phyloP scores from a whole-genome alignment of 1,140 invertebrate species.

The Drosophila rufa region DNA sequence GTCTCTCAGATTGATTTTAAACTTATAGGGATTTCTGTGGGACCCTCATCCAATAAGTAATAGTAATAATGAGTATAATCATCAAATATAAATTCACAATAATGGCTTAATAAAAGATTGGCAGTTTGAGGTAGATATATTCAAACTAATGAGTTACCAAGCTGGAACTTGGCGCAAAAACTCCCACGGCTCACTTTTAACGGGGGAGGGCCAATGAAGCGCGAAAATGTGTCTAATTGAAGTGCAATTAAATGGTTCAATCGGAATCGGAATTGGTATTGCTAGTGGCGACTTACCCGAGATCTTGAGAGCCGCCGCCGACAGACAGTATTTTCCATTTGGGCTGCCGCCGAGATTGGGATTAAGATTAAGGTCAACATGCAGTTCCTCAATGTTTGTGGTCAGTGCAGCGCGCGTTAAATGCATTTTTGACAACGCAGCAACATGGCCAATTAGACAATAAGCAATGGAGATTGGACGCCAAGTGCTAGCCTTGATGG shows the following conservation, averaged over 20 bases:
- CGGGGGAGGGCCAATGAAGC: conserved; percentile 59
- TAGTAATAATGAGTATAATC: too few relatives aligned
- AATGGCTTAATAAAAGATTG: too few relatives aligned
- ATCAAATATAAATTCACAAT: too few relatives aligned
- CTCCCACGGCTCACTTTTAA: conserved; percentile 40
- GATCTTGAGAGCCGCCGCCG: conserved; percentile 19
- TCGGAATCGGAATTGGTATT: conserved; percentile 35
- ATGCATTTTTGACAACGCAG: conserved; percentile 44
- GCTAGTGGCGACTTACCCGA: not conserved
- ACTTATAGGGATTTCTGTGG: too few relatives aligned
- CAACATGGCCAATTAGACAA: conserved; percentile 64
- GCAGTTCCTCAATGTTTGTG: conserved; percentile 70
- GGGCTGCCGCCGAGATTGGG: conserved; percentile 30
- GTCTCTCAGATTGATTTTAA: too few relatives aligned
- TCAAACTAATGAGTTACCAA: not conserved
- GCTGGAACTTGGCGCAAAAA: conserved; percentile 9
- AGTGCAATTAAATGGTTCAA: conserved; percentile 70
- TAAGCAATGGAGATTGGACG: conserved; percentile 33
- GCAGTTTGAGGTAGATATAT: not conserved
- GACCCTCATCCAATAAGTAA: too few relatives aligned
- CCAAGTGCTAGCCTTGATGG: conserved; percentile 33
- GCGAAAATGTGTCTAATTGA: conserved; percentile 70
- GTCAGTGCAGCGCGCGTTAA: conserved; percentile 23
- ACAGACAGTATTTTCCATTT: conserved; percentile 11
- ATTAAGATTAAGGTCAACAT: conserved; percentile 68